Percentiles rank a stretch among this genome's conserved stretches.
Evolutionary conservation across 1,140 invertebrate genomes (phyloP).

Genomic region (Papilio machaon): DNA sequence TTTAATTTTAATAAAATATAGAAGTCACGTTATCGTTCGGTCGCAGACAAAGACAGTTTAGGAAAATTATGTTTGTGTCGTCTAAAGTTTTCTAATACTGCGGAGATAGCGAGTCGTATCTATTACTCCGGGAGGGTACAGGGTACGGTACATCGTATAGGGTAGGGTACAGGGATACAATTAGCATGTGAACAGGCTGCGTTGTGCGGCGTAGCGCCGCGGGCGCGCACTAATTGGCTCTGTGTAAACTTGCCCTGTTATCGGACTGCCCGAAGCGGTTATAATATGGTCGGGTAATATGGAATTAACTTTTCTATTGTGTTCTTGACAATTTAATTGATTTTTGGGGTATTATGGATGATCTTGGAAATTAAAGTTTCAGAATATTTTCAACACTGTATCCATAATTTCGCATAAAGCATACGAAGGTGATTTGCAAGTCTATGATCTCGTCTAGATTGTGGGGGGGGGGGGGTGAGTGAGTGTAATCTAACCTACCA

Average conservation of each 20-base stretch:
- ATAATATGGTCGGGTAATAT: slow-evolving; percentile 34
- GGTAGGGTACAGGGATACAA: slow-evolving; percentile 60
- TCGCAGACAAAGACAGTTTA: slow-evolving; percentile 25
- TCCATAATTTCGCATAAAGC: too few relatives aligned
- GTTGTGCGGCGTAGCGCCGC: slow-evolving; percentile 56
- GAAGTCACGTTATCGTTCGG: background rate
- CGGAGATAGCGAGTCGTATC: slow-evolving; percentile 7
- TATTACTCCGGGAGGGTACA: background rate
- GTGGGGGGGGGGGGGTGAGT: too few relatives aligned
- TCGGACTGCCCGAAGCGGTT: slow-evolving; percentile 64
- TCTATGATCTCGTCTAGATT: too few relatives aligned
- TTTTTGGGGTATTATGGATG: too few relatives aligned
- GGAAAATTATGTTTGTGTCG: slow-evolving; percentile 5
- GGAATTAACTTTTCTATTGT: slow-evolving; percentile 49
- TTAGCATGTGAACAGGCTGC: slow-evolving; percentile 71
- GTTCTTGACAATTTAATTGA: background rate
- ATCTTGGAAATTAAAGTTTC: too few relatives aligned
- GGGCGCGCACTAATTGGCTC: slow-evolving; percentile 73
- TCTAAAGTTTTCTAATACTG: slow-evolving; percentile 36
- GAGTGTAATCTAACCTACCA: too few relatives aligned
- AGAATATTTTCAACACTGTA: too few relatives aligned
- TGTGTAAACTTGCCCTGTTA: slow-evolving; percentile 77
- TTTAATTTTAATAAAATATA: background rate
- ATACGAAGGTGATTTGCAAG: too few relatives aligned
- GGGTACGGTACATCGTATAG: background rate